These are phyloP conservation scores for Lysandra bellargus DNA, from an alignment of 2,888 invertebrate genomes.

Conservation along the genomic window DNA sequence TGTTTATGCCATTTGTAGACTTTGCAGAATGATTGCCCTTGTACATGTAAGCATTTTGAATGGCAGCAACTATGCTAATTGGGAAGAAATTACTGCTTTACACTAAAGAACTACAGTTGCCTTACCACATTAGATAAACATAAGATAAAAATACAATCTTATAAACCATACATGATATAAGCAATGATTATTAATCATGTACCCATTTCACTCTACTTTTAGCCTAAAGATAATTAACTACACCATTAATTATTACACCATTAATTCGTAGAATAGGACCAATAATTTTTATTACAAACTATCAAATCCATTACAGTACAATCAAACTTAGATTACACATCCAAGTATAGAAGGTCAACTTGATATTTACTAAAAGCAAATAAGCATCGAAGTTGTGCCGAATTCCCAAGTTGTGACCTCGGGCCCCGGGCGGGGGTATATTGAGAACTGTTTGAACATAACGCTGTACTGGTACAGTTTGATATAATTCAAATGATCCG, in stretches of 20 bases:
- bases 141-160: not conserved
- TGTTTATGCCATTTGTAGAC: not conserved
- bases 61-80: not conserved
- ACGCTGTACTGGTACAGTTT: slow-evolving; percentile 42
- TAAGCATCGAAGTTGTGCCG: slow-evolving; percentile 63
- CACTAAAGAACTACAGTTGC: not conserved
- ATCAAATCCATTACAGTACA: not conserved
- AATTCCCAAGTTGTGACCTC: slow-evolving; percentile 59
- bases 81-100: not conserved
- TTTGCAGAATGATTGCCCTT: not conserved
- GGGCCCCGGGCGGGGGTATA: slow-evolving; percentile 64
- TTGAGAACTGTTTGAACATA: slow-evolving; percentile 70
- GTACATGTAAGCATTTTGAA: not conserved
- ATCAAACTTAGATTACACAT: slow-evolving; percentile 14
- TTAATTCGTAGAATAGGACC: not conserved
- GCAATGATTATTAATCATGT: not conserved
- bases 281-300: not conserved
- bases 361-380: slow-evolving; percentile 51
- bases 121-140: not conserved
- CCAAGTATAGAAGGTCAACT: slow-evolving; percentile 41
- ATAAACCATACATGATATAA: not conserved
- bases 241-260: too few relatives aligned
- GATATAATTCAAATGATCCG: slow-evolving; percentile 3
- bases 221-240: too few relatives aligned
- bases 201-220: too few relatives aligned